phyloP scores from a whole-genome alignment of 2,888 invertebrate species.

The Scaptomyza caliginosa region DNA sequence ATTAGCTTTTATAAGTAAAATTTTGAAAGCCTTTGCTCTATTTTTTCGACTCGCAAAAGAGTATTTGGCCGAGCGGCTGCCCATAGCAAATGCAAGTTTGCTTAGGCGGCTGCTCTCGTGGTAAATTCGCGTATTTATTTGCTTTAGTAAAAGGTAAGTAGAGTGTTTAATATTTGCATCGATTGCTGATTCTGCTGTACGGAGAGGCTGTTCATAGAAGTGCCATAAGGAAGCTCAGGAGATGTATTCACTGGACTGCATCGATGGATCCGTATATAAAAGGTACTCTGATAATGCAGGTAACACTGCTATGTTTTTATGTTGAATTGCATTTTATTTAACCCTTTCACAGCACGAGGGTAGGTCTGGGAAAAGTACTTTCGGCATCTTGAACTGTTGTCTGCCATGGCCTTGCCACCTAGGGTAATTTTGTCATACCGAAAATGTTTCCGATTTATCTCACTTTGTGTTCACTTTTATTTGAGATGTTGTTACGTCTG shows the following conservation, averaged over 20 bases:
- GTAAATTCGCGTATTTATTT: neutral
- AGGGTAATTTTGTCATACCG: neutral
- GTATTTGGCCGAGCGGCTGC: conserved; percentile 45
- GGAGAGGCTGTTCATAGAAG: neutral
- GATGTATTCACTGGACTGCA: neutral
- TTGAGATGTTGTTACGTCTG: conserved; percentile 54
- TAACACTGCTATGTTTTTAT: conserved; percentile 25
- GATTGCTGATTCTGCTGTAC: neutral
- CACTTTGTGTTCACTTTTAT: neutral
- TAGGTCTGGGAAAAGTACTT: neutral
- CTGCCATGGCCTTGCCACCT: conserved; percentile 27
- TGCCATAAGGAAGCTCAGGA: neutral
- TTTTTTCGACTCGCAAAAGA: conserved; percentile 56
- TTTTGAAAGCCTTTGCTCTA: conserved; percentile 45
- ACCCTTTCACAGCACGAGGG: conserved; percentile 17
- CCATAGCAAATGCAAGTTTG: conserved; percentile 18
- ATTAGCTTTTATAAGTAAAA: conserved; percentile 31
- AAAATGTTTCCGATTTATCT: no score
- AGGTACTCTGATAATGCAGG: conserved; percentile 37
- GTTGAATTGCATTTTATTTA: conserved; percentile 21
- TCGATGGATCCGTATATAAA: conserved; percentile 1
- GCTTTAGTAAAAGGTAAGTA: conserved; percentile 58
- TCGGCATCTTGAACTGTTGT: neutral
- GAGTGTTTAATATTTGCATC: conserved; percentile 43
- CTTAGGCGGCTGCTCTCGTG: conserved; percentile 51